A percentile compares a stretch with the other conserved stretches of the same genome.
Evolutionary conservation across 2,888 invertebrate species (phyloP).

Genomic region (Erynnis tages): DNA sequence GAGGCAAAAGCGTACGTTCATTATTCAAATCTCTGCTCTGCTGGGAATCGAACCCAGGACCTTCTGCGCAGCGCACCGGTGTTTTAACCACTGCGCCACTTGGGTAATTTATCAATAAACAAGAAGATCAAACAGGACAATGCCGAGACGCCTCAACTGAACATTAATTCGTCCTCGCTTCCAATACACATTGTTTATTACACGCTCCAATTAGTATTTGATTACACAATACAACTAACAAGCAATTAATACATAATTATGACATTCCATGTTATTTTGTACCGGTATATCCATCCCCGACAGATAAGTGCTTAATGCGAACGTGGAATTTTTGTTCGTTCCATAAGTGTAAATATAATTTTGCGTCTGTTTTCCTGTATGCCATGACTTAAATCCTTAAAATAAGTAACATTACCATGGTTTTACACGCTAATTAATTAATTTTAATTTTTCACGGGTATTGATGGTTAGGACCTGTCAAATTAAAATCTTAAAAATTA

Average conservation of each 20-base stretch:
- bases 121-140: constrained; percentile 14
- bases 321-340: constrained; percentile 6
- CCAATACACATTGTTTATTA: constrained; percentile 30
- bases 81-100: too few species aligned
- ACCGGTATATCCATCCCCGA: constrained; percentile 23
- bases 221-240: constrained; percentile 25
- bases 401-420: too few species aligned
- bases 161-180: constrained; percentile 33
- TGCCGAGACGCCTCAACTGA: constrained; percentile 10
- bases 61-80: too few species aligned
- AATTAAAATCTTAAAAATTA: too few species aligned
- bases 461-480: too few species aligned
- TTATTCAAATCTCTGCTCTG: too few species aligned
- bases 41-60: too few species aligned
- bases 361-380: constrained; percentile 23
- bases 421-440: too few species aligned
- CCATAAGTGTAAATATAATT: constrained; percentile 27
- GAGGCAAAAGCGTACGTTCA: too few species aligned
- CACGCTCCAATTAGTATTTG: constrained; percentile 33
- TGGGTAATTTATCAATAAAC: not conserved
- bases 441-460: too few species aligned
- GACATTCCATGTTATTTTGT: constrained; percentile 21
- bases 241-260: constrained; percentile 31
- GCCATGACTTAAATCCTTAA: not conserved
- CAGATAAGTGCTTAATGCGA: constrained; percentile 14